Base-by-base conservation (phyloP, 2,797 vertebrate species). In the Microctenopoma stevenorrisi region DNA sequence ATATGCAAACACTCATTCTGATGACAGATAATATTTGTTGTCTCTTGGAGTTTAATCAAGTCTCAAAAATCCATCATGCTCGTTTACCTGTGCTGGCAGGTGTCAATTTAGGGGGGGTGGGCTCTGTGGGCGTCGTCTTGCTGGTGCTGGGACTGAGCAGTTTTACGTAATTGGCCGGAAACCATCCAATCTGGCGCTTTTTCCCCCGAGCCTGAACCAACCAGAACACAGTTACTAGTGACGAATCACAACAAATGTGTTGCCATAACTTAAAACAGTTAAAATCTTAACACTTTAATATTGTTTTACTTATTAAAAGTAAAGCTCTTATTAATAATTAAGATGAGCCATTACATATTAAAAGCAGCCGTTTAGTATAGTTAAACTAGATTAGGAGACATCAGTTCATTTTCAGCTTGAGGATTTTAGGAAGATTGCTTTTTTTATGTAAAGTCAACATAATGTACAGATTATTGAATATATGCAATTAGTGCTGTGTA, bases 121-220 rank as follows among this genome's bases (percentile, higher is more conserved):
- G 96, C 53, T 98, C 97, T 0, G 97, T 98, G 72, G 98, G 98
- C 1, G 97, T 98, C 42, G 95, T 96, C 89, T 99, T 99, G 94
- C 94, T 98, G 68, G 96, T 98, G 84, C 97, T 97, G 25, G 98
- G 98, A 82, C 98, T 98, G 83, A 99, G 90, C 70, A 99, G 94
- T 85, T 99, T 99, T 35, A 99, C 98, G 11, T 99, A 99, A 85
- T 99, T 99, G 67, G 98, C 98, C 2, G 98, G 98, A 87, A 99
- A 99, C 98, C 98, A 99, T 49, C 98, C 98, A 50, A 99, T 98
- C 90, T 99, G 98, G 7, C 98, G 94, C 83, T 99, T 99, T 86
- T 98, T 98, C 28, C 98, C 98, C 47, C 98, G 94, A 18, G 98
- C 98, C 98, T 99, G 83, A 8, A 64, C 40, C 85, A 78, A 85